These are phyloP conservation scores for Caenorhabditis sp. DNA, from an alignment of 2,888 invertebrate genomes.

Conservation along the genomic window DNA sequence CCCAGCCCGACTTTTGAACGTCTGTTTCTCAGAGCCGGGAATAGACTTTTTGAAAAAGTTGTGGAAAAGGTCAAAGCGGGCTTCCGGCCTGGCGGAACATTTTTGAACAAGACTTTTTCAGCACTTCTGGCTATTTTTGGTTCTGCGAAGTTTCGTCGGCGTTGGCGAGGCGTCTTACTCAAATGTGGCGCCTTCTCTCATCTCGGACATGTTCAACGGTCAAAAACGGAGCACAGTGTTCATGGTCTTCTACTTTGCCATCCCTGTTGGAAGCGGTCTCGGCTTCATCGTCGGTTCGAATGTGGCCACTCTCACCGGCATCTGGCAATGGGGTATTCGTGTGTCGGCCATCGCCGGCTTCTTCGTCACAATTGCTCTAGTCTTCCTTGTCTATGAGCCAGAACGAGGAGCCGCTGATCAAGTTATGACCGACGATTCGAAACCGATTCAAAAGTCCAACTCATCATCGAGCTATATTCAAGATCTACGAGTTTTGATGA, in stretches of 20 bases:
- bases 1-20: too few relatives aligned
- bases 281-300: constrained; percentile 96
- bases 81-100: too few relatives aligned
- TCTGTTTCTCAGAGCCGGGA: too few relatives aligned
- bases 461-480: constrained; percentile 24
- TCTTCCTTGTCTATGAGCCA: constrained; percentile 64
- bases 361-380: constrained; percentile 32
- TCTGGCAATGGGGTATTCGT: constrained; percentile 90
- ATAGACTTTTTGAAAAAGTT: too few relatives aligned
- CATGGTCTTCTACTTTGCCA: constrained; percentile 95
- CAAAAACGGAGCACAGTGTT: constrained; percentile 84
- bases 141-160: constrained; percentile 89
- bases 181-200: constrained; percentile 96
- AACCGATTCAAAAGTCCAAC: constrained; percentile 7
- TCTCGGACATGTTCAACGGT: constrained; percentile 88
- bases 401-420: constrained; percentile 61
- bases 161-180: constrained; percentile 98
- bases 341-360: constrained; percentile 79
- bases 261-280: constrained; percentile 85
- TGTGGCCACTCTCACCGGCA: constrained; percentile 78
- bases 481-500: constrained; percentile 27
- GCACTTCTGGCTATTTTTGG: constrained; percentile 81
- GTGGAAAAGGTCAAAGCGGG: too few relatives aligned
- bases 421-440: constrained; percentile 13
- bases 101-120: constrained; percentile 71